These are phyloP conservation scores for Anoura caudifer DNA, from an alignment of 2,113 vertebrate species.

Conservation along the genomic window DNA sequence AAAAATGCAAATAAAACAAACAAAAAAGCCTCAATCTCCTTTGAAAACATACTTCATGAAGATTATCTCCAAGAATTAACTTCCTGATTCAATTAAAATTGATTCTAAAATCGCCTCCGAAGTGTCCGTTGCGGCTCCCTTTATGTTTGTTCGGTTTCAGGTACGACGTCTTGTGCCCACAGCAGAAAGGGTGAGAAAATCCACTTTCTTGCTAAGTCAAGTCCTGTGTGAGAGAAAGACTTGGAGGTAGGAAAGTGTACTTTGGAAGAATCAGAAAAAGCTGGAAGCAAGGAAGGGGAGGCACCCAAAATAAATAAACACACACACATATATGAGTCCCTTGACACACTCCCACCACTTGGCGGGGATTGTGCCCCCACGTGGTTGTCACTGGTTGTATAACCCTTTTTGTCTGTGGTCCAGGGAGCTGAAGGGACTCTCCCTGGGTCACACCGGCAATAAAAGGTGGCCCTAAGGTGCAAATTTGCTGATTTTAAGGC, in stretches of 20 bases:
- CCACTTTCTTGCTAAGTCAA: neutral
- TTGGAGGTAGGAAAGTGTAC: neutral
- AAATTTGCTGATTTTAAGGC: neutral
- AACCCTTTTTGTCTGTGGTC: neutral
- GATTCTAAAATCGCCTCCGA: neutral
- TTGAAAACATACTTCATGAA: neutral
- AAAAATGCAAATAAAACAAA: neutral
- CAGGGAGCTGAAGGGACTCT: neutral
- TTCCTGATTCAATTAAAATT: neutral
- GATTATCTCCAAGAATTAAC: neutral
- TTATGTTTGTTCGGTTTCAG: neutral
- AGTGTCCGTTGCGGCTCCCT: neutral
- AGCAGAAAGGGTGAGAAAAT: neutral
- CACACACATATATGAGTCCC: neutral
- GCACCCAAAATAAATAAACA: too few relatives aligned
- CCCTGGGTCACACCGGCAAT: neutral
- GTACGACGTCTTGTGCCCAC: neutral
- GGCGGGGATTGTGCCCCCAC: fast-evolving
- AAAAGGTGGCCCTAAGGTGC: neutral
- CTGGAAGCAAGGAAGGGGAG: neutral
- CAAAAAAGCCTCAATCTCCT: neutral
- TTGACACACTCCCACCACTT: fast-evolving
- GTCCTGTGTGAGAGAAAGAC: neutral
- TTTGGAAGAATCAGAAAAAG: constrained; percentile 12
- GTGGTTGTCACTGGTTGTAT: neutral